phyloP scores from a whole-genome alignment of 2,113 vertebrate species.

The Aptenodytes forsteri region DNA sequence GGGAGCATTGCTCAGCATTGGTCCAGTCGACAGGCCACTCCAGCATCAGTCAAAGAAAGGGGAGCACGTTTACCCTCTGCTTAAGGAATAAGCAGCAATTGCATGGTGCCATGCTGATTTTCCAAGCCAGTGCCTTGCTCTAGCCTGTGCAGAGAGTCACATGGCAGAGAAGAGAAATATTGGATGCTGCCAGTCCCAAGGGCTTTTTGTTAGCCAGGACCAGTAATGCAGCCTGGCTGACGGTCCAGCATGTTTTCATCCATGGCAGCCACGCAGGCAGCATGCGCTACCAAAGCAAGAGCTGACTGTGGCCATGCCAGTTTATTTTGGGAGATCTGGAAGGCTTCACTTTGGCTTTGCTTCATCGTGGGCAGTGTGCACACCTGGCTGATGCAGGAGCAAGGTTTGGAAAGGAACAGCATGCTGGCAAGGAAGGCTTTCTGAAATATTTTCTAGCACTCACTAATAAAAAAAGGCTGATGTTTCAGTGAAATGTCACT shows the following conservation, averaged over 20 bases:
- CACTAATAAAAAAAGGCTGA: neutral
- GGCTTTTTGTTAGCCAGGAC: neutral
- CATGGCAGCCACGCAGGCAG: fast-evolving
- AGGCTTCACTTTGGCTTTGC: neutral
- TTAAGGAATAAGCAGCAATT: neutral
- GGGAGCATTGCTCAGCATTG: neutral
- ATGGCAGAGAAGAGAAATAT: neutral
- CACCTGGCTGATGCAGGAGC: neutral
- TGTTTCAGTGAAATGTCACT: neutral
- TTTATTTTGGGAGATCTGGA: neutral
- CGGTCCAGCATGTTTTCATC: neutral
- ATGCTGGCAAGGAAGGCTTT: neutral
- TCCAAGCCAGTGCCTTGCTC: neutral
- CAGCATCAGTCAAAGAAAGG: neutral
- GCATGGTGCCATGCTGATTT: neutral
- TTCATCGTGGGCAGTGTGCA: fast-evolving
- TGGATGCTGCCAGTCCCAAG: neutral
- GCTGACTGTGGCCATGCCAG: neutral
- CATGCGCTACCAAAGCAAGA: neutral
- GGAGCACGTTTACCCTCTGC: neutral
- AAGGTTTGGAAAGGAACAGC: neutral
- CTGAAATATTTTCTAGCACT: neutral
- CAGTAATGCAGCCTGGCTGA: neutral
- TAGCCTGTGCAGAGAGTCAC: neutral
- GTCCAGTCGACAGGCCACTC: neutral